A percentile compares a stretch with the other conserved stretches of the same genome.
Conservation (phyloP, 2,113 vertebrate species). For the Scalopus aquaticus region DNA sequence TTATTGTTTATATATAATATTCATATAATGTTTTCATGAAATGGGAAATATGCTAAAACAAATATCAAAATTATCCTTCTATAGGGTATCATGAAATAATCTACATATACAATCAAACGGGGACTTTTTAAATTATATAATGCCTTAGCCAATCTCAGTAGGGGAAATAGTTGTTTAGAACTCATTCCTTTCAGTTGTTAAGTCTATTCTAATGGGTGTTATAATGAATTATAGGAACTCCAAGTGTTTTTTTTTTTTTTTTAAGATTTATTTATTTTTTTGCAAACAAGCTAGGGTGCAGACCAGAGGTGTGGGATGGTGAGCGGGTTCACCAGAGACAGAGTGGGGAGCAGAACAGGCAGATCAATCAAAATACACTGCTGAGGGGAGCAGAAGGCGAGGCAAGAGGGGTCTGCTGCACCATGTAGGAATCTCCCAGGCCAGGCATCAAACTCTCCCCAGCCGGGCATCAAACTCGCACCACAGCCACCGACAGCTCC, state of each 20-base stretch:
- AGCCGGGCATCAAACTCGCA: too few relatives aligned
- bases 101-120: background rate
- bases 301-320: too few relatives aligned
- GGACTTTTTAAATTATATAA: background rate
- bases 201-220: background rate
- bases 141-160: background rate
- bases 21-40: background rate
- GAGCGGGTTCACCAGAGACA: too few relatives aligned
- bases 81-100: background rate
- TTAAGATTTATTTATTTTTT: too few relatives aligned
- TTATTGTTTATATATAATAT: background rate
- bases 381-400: too few relatives aligned
- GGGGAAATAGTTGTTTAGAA: background rate
- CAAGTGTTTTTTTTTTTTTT: conserved; percentile 9
- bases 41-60: conserved; percentile 16
- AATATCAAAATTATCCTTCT: background rate
- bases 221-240: background rate
- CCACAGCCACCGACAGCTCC: too few relatives aligned
- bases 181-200: background rate
- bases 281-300: too few relatives aligned
- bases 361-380: too few relatives aligned
- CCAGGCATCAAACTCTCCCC: too few relatives aligned
- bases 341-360: too few relatives aligned
- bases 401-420: too few relatives aligned
- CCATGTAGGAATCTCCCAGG: too few relatives aligned